phyloP scores from a whole-genome alignment of 2,888 invertebrate species.

The Pollenia labialis region DNA sequence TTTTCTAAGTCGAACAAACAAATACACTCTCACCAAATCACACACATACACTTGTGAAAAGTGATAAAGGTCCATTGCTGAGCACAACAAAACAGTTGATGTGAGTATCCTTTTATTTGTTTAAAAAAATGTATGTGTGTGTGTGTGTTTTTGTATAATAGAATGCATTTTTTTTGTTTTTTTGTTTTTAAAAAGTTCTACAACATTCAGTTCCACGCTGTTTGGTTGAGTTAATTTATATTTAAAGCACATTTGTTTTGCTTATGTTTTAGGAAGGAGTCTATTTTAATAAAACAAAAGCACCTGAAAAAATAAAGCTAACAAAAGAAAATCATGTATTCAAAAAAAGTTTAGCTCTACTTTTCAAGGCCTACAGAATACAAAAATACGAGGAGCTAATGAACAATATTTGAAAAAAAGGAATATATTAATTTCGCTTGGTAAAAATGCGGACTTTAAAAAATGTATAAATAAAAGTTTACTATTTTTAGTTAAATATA shows the following conservation, averaged over 20 bases:
- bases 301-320: neutral
- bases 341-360: neutral
- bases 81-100: slow-evolving; percentile 6
- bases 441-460: too few species aligned
- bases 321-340: neutral
- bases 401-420: too few species aligned
- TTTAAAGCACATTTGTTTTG: slow-evolving; percentile 55
- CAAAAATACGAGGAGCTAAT: too few species aligned
- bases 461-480: too few species aligned
- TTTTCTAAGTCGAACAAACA: slow-evolving; percentile 23
- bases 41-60: neutral
- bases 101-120: slow-evolving; percentile 1
- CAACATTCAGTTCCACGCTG: neutral
- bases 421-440: too few species aligned
- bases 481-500: too few species aligned
- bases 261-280: neutral
- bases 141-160: slow-evolving; percentile 13
- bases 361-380: neutral
- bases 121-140: neutral
- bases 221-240: slow-evolving; percentile 47
- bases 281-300: slow-evolving; percentile 15
- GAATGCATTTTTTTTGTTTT: neutral
- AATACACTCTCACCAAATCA: neutral
- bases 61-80: slow-evolving; percentile 5
- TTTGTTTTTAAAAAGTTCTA: neutral